These are phyloP conservation scores for Microcebus murinus DNA, from an alignment of 2,113 vertebrate genomes.

Conservation along the genomic window DNA sequence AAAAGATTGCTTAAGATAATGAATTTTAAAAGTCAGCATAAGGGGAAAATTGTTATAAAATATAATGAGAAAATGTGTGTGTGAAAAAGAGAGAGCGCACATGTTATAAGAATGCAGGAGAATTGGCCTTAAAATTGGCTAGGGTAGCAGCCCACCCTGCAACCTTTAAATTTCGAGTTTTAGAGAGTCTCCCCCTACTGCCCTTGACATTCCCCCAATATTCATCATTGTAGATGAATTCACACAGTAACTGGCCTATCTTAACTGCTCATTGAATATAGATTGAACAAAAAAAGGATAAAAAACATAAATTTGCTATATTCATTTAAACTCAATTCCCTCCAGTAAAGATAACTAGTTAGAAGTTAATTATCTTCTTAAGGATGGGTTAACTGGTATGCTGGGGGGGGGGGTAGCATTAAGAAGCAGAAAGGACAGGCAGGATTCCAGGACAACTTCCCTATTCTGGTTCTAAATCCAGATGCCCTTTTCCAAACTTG, in stretches of 20 bases:
- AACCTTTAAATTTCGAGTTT: not conserved
- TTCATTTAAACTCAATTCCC: not conserved
- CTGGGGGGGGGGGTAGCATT: not conserved
- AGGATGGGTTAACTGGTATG: not conserved
- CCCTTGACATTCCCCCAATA: not conserved
- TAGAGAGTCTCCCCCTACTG: not conserved
- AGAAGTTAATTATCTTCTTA: not conserved
- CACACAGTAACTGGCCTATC: not conserved
- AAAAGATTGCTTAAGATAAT: slow-evolving; percentile 8
- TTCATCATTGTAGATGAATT: not conserved
- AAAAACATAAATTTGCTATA: not conserved
- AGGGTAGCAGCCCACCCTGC: not conserved
- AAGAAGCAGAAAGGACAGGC: not conserved
- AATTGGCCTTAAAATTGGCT: not conserved
- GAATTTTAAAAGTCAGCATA: not conserved
- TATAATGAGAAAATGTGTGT: not conserved
- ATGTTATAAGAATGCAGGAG: not conserved
- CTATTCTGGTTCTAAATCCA: not conserved
- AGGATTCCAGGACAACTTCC: not conserved
- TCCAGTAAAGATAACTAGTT: not conserved
- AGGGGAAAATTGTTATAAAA: slow-evolving; percentile 4
- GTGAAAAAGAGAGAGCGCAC: not conserved
- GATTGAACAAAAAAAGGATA: not conserved
- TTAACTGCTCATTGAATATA: not conserved
- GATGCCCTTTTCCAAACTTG: not conserved